Evolutionary conservation across 2,888 invertebrate genomes (phyloP).

Genomic region (Cheilosia scutellata): DNA sequence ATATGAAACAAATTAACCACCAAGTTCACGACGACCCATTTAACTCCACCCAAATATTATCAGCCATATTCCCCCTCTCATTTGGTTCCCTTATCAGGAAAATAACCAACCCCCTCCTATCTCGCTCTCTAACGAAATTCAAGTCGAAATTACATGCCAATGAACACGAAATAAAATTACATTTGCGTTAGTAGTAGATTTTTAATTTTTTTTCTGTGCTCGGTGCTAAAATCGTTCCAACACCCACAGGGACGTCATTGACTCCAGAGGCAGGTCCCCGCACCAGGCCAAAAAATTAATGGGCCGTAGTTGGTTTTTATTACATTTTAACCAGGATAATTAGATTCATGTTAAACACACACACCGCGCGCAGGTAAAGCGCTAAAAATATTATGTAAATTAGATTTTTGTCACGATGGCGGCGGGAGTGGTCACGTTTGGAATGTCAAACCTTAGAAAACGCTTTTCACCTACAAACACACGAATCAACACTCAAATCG

Average conservation of each 20-base stretch:
- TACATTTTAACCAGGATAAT: slow-evolving; percentile 84
- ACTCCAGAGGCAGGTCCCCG: slow-evolving; percentile 12
- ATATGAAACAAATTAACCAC: slow-evolving; percentile 22
- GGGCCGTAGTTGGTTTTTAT: slow-evolving; percentile 84
- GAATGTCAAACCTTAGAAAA: slow-evolving; percentile 36
- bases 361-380: slow-evolving; percentile 41
- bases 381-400: slow-evolving; percentile 75
- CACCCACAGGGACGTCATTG: slow-evolving; percentile 57
- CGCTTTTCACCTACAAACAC: slow-evolving; percentile 46
- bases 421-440: slow-evolving; percentile 47
- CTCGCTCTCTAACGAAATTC: slow-evolving; percentile 5
- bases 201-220: slow-evolving; percentile 1
- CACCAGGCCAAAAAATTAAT: slow-evolving; percentile 80
- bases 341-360: slow-evolving; percentile 75
- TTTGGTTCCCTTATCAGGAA: slow-evolving; percentile 43
- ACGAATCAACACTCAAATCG: slow-evolving; percentile 42
- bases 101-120: slow-evolving; percentile 8
- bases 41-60: slow-evolving; percentile 33
- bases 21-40: slow-evolving; percentile 18
- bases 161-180: slow-evolving; percentile 74
- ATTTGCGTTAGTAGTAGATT: slow-evolving; percentile 35
- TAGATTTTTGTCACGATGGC: slow-evolving; percentile 73
- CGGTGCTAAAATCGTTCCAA: slow-evolving; percentile 73
- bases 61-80: background rate
- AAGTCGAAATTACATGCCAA: slow-evolving; percentile 73